Evolutionary conservation across 2,888 invertebrate genomes (phyloP).

Genomic region (Thereva unica): DNA sequence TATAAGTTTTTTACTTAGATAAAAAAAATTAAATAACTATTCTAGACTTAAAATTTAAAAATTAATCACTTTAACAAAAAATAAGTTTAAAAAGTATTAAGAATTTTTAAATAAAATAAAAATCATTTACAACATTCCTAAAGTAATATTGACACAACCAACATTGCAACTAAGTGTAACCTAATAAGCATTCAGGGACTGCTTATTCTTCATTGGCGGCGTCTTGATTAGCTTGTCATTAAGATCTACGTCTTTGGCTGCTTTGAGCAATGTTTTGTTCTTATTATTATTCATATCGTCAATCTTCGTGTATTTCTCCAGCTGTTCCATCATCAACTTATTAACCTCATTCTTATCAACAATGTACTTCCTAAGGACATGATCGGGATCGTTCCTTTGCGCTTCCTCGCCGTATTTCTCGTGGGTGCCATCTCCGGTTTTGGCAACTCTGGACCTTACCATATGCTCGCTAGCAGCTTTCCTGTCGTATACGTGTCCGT

Average conservation of each 20-base stretch:
- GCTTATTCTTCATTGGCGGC: no score
- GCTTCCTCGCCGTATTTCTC: constrained; percentile 58
- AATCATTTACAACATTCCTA: no score
- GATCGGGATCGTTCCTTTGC: constrained; percentile 33
- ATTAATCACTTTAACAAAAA: no score
- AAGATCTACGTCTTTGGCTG: neutral
- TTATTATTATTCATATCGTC: constrained; percentile 45
- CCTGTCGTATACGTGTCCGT: constrained; percentile 61
- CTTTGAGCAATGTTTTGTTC: constrained; percentile 12
- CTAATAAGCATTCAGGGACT: no score
- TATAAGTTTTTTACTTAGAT: no score
- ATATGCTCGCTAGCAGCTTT: constrained; percentile 52
- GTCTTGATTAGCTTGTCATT: neutral
- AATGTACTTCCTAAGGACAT: constrained; percentile 44
- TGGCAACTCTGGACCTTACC: constrained; percentile 62
- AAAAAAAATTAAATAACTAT: no score
- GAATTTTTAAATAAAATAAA: no score
- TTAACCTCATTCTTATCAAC: constrained; percentile 45
- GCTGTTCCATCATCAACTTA: constrained; percentile 42
- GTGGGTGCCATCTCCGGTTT: constrained; percentile 71
- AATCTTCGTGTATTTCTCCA: constrained; percentile 42
- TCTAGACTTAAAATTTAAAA: no score
- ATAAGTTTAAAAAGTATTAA: no score
- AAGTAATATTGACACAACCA: no score
- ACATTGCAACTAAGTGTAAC: no score